Percentiles rank a stretch among this genome's conserved stretches.
Evolutionary conservation across 2,113 vertebrate species (phyloP).

Genomic region (Erpornis zantholeuca): DNA sequence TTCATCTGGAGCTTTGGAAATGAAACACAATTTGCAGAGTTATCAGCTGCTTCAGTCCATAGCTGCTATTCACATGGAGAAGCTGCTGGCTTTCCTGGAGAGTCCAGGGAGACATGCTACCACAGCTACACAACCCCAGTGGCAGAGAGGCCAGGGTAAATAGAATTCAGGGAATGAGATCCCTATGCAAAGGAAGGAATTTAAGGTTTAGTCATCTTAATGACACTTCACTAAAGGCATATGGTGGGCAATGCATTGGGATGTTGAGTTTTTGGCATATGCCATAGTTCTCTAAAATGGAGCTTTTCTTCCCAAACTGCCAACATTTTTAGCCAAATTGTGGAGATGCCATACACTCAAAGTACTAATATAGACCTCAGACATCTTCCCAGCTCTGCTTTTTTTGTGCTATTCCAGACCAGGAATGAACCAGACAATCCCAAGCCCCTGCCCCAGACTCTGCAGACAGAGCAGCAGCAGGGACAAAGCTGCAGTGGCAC

Average conservation of each 20-base stretch:
- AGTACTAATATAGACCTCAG: not conserved
- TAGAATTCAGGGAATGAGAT: not conserved
- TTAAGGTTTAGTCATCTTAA: not conserved
- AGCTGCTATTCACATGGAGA: not conserved
- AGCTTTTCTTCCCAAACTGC: not conserved
- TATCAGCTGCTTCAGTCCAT: not conserved
- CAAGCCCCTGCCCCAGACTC: not conserved
- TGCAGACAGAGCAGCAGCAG: not conserved
- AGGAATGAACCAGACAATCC: not conserved
- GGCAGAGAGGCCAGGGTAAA: not conserved
- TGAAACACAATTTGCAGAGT: not conserved
- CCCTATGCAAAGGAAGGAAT: not conserved
- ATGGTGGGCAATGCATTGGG: not conserved
- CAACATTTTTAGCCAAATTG: not conserved
- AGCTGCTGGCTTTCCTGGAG: not conserved
- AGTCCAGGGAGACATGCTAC: not conserved
- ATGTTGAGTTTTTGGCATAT: not conserved
- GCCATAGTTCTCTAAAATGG: not conserved
- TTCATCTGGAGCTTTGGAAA: not conserved
- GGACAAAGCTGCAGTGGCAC: not conserved
- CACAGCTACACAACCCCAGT: not conserved
- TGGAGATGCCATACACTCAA: not conserved
- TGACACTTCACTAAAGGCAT: not conserved
- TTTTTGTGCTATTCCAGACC: not conserved
- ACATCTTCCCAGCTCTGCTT: not conserved